Conservation (phyloP, 1,140 invertebrate species). For the Coptotermes formosanus region DNA sequence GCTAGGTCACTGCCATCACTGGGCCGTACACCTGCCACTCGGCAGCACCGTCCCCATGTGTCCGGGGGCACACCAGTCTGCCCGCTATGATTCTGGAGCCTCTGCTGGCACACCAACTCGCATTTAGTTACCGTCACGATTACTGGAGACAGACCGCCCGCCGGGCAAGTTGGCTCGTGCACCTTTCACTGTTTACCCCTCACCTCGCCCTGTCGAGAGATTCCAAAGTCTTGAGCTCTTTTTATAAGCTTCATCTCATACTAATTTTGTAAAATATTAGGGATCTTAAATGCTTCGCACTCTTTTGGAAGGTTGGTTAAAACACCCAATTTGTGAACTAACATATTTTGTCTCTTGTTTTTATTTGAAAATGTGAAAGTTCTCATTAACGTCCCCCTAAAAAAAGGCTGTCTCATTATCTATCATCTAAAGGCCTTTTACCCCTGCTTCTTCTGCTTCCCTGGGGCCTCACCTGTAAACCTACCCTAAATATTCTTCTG, state of each 20-base stretch:
- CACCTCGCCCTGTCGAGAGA: background rate
- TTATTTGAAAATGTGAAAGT: background rate
- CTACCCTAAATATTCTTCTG: background rate
- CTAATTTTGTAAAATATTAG: background rate
- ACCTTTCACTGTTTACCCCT: background rate
- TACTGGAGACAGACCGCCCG: background rate
- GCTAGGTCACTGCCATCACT: background rate
- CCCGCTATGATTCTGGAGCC: background rate
- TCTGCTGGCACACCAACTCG: background rate
- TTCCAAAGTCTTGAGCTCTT: background rate
- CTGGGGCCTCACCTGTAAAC: background rate
- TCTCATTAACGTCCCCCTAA: background rate
- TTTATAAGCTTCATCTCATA: background rate
- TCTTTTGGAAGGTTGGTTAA: background rate
- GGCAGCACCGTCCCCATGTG: background rate
- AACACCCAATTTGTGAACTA: background rate
- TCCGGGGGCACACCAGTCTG: background rate
- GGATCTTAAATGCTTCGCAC: background rate
- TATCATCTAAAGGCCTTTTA: background rate
- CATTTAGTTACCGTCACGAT: conserved; percentile 10
- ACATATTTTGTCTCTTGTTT: background rate
- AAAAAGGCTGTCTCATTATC: background rate
- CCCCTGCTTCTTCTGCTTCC: background rate
- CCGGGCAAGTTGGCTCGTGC: background rate
- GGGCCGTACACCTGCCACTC: background rate